Evolutionary conservation across 2,113 vertebrate species (phyloP), one percentile per base, ranked within the genome.

Genomic region (Tympanuchus pallidicinctus): DNA sequence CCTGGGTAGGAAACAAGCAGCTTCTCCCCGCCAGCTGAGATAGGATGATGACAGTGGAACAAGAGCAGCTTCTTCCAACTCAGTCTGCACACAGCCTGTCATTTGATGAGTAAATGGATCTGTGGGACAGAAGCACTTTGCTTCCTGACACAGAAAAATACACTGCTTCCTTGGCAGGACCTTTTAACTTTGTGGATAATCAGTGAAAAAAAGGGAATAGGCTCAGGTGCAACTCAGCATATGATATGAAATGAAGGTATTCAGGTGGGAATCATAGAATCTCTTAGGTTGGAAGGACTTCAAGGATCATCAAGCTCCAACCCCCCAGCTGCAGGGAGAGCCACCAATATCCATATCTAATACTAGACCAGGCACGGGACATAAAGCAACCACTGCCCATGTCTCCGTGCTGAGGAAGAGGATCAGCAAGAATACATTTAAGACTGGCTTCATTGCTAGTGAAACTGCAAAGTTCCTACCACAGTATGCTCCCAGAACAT

Each of bases 331-430:
- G 22, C 21, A 50, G 21, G 48, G 11, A 50, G 22, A 10, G 48
- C 22, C 48, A 24, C 22, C 22, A 50, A 13, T 20, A 22, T 50
- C 48, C 48, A 50, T 50, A 50, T 50, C 22, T 50, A 48, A 48
- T 48, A 48, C 21, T 48, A 48, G 45, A 22, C 21, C 11, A 48
- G 48, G 5, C 25, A 34, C 22, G 20, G 64, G 69, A 73, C 54
- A 86, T 64, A 65, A 82, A 93, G 65, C 15, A 74, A 80, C 21
- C 60, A n/a, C 72, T 77, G n/a, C 64, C 75, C 60, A 17, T 19
- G 60, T n/a, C 14, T 81, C 7, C 28, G 27, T 36, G 42, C 27
- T 66, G 28, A 21, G 42, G 7, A 70, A 67, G 72, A 78, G 13
- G 18, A 36, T 10, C 1, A 1, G 25, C 5, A 86, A 13, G n/a